phyloP scores from a whole-genome alignment of 1,140 invertebrate species.

The Drosophila paulistorum region DNA sequence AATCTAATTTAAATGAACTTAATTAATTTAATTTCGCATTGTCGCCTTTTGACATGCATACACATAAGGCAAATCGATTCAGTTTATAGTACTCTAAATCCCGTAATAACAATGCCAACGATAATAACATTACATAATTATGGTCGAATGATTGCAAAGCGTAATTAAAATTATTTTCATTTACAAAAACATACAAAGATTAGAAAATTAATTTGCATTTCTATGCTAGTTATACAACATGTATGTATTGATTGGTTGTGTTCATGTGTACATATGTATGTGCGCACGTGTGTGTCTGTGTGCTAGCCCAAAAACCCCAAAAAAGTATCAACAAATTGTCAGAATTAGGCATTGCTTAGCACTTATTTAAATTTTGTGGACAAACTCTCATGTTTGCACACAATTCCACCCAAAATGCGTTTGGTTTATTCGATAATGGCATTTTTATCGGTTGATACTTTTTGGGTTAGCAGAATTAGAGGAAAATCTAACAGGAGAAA shows the following conservation, averaged over 20 bases:
- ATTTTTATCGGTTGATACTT: neutral
- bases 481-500: neutral
- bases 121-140: constrained; percentile 15
- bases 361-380: constrained; percentile 6
- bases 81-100: constrained; percentile 5
- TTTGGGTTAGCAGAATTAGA: no score
- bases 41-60: constrained; percentile 1
- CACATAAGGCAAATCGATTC: neutral
- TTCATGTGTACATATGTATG: neutral
- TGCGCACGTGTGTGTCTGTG: constrained; percentile 5
- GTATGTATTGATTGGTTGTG: constrained; percentile 4
- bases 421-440: constrained; percentile 9
- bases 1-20: constrained; percentile 1
- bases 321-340: constrained; percentile 11
- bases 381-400: constrained; percentile 10
- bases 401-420: constrained; percentile 2
- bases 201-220: constrained; percentile 12
- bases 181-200: constrained; percentile 8
- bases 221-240: constrained; percentile 1
- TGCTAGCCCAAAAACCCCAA: constrained; percentile 11
- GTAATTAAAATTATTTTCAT: constrained; percentile 14
- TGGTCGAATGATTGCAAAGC: constrained; percentile 10
- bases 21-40: neutral
- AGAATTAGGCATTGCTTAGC: constrained; percentile 10
- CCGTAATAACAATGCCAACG: constrained; percentile 2